Evolutionary conservation across 1,140 invertebrate genomes (phyloP).

Genomic region (Aphelinus atriplicis): DNA sequence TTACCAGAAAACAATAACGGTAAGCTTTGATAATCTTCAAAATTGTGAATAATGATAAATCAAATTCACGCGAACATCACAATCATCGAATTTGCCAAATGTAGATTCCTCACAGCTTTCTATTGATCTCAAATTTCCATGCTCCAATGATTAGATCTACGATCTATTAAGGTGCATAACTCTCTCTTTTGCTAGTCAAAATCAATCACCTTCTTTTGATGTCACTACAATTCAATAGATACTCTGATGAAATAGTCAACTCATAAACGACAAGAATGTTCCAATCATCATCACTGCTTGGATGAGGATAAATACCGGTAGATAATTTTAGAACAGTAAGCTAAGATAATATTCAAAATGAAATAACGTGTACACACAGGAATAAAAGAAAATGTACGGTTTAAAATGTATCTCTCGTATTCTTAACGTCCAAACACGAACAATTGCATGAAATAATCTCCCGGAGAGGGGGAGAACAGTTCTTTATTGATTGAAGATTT

Average conservation of each 20-base stretch:
- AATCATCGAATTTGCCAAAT: slow-evolving; percentile 26
- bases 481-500: not conserved
- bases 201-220: too few species aligned
- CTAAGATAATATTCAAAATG: not conserved
- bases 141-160: not conserved
- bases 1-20: too few species aligned
- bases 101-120: slow-evolving; percentile 23
- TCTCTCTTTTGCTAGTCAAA: too few species aligned
- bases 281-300: too few species aligned
- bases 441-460: not conserved
- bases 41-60: too few species aligned
- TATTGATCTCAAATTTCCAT: slow-evolving; percentile 32
- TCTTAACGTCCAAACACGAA: not conserved
- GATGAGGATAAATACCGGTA: too few species aligned
- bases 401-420: not conserved
- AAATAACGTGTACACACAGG: not conserved
- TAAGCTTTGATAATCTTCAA: too few species aligned
- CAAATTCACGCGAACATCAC: not conserved
- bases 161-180: not conserved
- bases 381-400: slow-evolving; percentile 6
- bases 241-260: too few species aligned
- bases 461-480: too few species aligned
- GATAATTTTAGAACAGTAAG: slow-evolving; percentile 16
- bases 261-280: too few species aligned
- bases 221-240: too few species aligned